phyloP scores from a whole-genome alignment of 2,797 vertebrate genomes.

The Pseudocheirus occidentalis region DNA sequence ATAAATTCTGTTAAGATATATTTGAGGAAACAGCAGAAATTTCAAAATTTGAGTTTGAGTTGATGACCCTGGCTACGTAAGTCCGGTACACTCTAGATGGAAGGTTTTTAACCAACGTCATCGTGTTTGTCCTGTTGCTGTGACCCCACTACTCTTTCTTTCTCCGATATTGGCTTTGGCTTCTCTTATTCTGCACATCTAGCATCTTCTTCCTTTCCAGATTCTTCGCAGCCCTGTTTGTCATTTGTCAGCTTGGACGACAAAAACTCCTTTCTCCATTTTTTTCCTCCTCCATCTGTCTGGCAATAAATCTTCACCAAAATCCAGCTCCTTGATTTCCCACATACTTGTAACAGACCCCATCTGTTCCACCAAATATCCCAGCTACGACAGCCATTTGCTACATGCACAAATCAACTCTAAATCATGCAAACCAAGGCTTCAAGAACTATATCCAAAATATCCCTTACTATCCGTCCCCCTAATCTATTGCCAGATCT shows the following conservation, averaged over 20 bases:
- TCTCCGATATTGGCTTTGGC: background rate
- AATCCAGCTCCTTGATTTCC: background rate
- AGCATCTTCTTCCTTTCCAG: background rate
- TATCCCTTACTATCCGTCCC: background rate
- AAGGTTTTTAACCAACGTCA: background rate
- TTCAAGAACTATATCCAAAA: background rate
- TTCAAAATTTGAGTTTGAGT: background rate
- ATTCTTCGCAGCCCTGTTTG: background rate
- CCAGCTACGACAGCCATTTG: conserved; percentile 7
- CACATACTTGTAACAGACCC: background rate
- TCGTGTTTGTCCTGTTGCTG: background rate
- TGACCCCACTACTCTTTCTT: background rate
- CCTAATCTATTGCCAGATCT: background rate
- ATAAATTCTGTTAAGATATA: background rate
- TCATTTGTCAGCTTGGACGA: background rate
- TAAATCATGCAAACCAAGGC: background rate
- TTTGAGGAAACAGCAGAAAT: background rate
- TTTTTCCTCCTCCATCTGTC: background rate
- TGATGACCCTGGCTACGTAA: background rate
- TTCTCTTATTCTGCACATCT: background rate
- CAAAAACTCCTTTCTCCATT: conserved; percentile 2
- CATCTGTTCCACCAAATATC: conserved; percentile 37
- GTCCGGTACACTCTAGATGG: background rate
- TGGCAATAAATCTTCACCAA: conserved; percentile 24
- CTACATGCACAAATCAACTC: background rate